Evolutionary conservation across 2,888 invertebrate genomes (phyloP).

Genomic region (Venusia cambrica): DNA sequence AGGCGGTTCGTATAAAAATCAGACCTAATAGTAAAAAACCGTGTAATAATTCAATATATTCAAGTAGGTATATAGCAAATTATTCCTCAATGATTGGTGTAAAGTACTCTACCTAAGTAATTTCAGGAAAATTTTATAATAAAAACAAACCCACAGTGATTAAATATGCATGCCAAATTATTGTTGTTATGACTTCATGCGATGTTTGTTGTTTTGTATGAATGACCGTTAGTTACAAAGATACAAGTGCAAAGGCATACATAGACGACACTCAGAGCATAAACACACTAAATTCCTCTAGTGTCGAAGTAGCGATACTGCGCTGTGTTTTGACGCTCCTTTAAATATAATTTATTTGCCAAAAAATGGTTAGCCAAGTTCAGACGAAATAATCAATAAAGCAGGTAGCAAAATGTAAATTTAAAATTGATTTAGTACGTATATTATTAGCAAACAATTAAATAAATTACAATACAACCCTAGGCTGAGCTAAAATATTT

Average conservation of each 20-base stretch:
- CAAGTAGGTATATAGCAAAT: too few relatives aligned
- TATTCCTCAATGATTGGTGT: too few relatives aligned
- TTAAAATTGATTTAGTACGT: not conserved
- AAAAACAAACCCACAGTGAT: slow-evolving; percentile 7
- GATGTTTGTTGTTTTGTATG: slow-evolving; percentile 6
- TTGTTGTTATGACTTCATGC: slow-evolving; percentile 20
- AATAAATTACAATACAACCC: slow-evolving; percentile 18
- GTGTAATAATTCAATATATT: too few relatives aligned
- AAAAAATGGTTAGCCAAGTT: slow-evolving; percentile 12
- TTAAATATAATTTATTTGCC: slow-evolving; percentile 6
- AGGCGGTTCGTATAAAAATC: too few relatives aligned
- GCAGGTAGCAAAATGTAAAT: not conserved
- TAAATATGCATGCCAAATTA: slow-evolving; percentile 19
- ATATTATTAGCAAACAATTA: slow-evolving; percentile 3
- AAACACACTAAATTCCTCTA: too few relatives aligned
- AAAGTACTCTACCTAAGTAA: too few relatives aligned
- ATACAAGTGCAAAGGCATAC: slow-evolving; percentile 1
- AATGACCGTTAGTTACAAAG: slow-evolving; percentile 20
- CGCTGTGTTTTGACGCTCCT: too few relatives aligned
- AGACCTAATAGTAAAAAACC: too few relatives aligned
- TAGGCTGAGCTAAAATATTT: slow-evolving; percentile 13
- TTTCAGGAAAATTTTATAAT: slow-evolving; percentile 17
- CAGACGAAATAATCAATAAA: not conserved
- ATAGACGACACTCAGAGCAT: slow-evolving; percentile 8
- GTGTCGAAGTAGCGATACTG: too few relatives aligned